Conservation (phyloP, 2,888 invertebrate genomes). For the Tipula vernalis region DNA sequence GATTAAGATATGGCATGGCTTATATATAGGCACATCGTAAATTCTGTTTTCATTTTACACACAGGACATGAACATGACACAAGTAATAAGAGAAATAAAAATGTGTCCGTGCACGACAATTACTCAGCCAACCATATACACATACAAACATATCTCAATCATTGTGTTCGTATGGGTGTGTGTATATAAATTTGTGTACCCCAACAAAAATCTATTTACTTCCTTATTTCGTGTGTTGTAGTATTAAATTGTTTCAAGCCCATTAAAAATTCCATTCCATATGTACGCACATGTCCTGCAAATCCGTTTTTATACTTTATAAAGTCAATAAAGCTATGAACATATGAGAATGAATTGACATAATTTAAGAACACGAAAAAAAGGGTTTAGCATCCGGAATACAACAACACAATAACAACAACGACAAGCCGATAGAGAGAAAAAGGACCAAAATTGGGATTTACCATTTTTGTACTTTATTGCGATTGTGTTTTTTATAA, state of each 20-base stretch:
- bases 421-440: neutral
- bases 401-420: neutral
- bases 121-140: neutral
- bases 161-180: neutral
- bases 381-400: neutral
- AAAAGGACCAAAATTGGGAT: neutral
- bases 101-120: neutral
- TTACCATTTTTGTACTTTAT: neutral
- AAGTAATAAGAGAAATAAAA: neutral
- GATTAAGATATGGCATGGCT: neutral
- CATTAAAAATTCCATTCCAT: neutral
- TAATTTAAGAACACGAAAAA: neutral
- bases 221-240: neutral
- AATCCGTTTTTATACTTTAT: neutral
- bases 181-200: neutral
- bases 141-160: neutral
- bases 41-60: neutral
- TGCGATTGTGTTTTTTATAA: neutral
- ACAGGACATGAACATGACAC: neutral
- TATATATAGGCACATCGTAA: neutral
- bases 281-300: neutral
- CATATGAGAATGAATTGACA: neutral
- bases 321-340: neutral
- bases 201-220: neutral
- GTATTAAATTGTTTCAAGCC: neutral